Percentiles rank a stretch among this genome's conserved stretches.
Evolutionary conservation across 2,888 invertebrate species (phyloP).

Genomic region (Liodrosophila aerea): DNA sequence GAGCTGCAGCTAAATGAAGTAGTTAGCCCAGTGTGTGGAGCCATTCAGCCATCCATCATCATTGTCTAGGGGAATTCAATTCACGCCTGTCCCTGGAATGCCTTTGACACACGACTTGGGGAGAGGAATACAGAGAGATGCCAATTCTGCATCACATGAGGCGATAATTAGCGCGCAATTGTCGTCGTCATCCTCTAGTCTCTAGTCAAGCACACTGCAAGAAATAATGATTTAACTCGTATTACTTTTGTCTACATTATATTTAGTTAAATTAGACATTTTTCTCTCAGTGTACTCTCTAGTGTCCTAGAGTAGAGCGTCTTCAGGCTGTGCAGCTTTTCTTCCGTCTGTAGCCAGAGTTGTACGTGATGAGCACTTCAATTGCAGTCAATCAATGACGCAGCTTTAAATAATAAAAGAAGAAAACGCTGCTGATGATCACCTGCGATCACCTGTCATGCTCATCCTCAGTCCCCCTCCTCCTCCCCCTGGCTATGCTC

Average conservation of each 20-base stretch:
- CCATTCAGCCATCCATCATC: slow-evolving; percentile 40
- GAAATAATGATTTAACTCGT: no score
- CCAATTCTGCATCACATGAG: slow-evolving; percentile 36
- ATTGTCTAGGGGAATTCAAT: slow-evolving; percentile 61
- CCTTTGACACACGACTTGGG: slow-evolving; percentile 46
- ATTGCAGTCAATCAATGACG: slow-evolving; percentile 61
- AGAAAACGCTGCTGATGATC: slow-evolving; percentile 45
- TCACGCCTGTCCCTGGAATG: slow-evolving; percentile 69
- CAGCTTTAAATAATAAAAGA: slow-evolving; percentile 29
- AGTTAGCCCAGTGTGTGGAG: slow-evolving; percentile 32
- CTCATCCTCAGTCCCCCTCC: neutral
- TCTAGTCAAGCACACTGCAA: neutral
- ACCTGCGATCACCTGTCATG: slow-evolving; percentile 43
- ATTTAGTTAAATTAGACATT: no score
- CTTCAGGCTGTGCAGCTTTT: slow-evolving; percentile 17
- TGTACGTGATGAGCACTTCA: slow-evolving; percentile 70
- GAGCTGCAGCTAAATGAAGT: slow-evolving; percentile 45
- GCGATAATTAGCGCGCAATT: slow-evolving; percentile 76
- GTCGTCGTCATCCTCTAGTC: slow-evolving; percentile 55
- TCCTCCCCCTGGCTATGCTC: neutral
- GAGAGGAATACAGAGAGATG: neutral
- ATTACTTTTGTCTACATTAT: no score
- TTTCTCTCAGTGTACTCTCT: neutral
- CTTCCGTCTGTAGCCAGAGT: slow-evolving; percentile 12
- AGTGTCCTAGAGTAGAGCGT: neutral